Evolutionary conservation across 2,113 vertebrate species (phyloP), one percentile per base, ranked within the genome.

Genomic region (Neogale vison): DNA sequence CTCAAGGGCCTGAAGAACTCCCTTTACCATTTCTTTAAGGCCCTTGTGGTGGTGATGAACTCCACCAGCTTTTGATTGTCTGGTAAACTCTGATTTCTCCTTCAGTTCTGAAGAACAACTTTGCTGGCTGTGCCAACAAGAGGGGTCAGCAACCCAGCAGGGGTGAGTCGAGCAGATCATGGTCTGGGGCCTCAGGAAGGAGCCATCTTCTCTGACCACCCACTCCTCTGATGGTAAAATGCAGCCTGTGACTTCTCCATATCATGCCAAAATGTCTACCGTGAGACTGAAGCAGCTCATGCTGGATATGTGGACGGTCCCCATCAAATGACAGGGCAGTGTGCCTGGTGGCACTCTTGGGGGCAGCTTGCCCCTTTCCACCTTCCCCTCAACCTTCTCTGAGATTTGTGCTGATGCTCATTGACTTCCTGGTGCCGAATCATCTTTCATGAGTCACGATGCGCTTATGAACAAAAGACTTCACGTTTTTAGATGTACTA

Each of bases 181-280:
- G 95, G 50, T 99, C 98, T 97, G 99, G 96, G 99, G 99, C 47
- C 34, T 99, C 52, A 98, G 98, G 87, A 98, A 95, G 74, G 98
- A 98, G 47, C 99, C 99, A 6, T 95, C 98, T 82, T 93, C 36
- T 42, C 99, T 99, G 98, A 98, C 92, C 13, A 97, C 98, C 24
- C 97, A 86, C 34, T 96, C 81, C 36, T 95, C 99, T 93, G 99
- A 90, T 98, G 96, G 96, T 23, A 85, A 98, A 96, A 84, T 94
- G 71, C 97, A 96, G n/a, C 36, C 97, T 52, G 98, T 98, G 87
- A 72, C 57, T 29, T 99, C 99, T 98, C 96, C 96, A 2, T 99
- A 99, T 2, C 86, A 89, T 63, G 96, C 6, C 31, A 97, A 76
- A 88, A 98, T 90, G 18, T 97, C 98, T 77, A 57, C 3, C 0